Evolutionary conservation across 2,113 vertebrate species (phyloP).

Genomic region (Leucoraja erinaceus): DNA sequence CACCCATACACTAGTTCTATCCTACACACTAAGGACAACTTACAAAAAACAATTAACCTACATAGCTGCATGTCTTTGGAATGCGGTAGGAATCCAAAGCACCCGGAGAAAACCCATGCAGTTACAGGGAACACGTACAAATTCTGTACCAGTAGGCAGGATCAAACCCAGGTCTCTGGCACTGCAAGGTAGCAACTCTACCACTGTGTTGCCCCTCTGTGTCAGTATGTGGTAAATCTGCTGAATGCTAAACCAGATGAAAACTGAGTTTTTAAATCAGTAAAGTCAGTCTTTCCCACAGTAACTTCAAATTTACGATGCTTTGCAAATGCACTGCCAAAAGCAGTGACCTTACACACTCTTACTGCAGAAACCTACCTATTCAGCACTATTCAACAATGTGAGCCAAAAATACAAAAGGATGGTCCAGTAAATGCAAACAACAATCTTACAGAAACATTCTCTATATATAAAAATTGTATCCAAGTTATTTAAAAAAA

Average conservation of each 20-base stretch:
- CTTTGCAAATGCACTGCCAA: background rate
- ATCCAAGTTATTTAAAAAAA: background rate
- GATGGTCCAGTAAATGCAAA: background rate
- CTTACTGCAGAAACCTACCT: background rate
- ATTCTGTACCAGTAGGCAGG: no score
- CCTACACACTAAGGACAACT: no score
- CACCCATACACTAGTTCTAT: no score
- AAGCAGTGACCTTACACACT: no score
- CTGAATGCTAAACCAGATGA: background rate
- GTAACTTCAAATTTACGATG: background rate
- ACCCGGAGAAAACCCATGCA: no score
- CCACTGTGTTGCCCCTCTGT: no score
- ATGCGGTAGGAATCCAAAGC: no score
- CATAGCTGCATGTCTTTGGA: no score
- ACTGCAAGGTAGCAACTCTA: no score
- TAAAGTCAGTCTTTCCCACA: background rate
- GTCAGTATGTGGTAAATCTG: background rate
- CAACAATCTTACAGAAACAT: background rate
- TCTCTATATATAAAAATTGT: background rate
- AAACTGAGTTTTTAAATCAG: background rate
- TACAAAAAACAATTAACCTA: no score
- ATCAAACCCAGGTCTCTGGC: no score
- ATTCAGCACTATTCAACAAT: background rate
- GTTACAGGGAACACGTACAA: no score
- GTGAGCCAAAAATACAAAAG: background rate